Percentiles rank a stretch among this genome's conserved stretches.
These are phyloP conservation scores for Habrosyne pyritoides DNA, from an alignment of 2,888 invertebrate genomes.

Conservation along the genomic window DNA sequence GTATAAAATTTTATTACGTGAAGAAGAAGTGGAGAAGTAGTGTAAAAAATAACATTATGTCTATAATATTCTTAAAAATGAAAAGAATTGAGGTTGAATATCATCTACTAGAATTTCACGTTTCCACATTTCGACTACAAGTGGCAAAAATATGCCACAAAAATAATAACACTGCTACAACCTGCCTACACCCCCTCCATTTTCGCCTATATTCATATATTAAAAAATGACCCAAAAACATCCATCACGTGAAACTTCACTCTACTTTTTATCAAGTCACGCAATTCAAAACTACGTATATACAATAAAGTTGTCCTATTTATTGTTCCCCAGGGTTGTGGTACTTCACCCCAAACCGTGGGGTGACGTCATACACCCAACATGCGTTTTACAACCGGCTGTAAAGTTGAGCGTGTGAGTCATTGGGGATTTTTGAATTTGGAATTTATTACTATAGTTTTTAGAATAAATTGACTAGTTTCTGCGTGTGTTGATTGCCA, in stretches of 20 bases:
- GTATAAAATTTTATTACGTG: too few species aligned
- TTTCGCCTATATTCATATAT: too few species aligned
- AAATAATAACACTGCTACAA: too few species aligned
- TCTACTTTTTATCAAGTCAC: conserved; percentile 1
- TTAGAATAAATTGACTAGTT: conserved; percentile 3
- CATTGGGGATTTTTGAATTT: conserved; percentile 35
- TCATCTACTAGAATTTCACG: too few species aligned
- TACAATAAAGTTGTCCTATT: conserved; percentile 50
- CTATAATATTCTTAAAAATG: too few species aligned
- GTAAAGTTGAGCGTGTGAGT: conserved; percentile 38
- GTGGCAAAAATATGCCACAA: too few species aligned
- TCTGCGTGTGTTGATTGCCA: not conserved
- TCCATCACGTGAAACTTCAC: not conserved
- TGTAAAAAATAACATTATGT: too few species aligned
- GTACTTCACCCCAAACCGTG: conserved; percentile 28
- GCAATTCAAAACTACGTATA: not conserved
- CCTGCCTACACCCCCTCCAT: too few species aligned
- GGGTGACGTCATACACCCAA: conserved; percentile 42
- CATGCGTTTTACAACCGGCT: conserved; percentile 44
- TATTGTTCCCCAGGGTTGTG: conserved; percentile 54
- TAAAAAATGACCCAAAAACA: not conserved
- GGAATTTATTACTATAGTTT: conserved; percentile 6
- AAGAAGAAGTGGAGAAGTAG: too few species aligned
- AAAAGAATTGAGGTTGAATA: too few species aligned
- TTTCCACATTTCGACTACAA: too few species aligned